Evolutionary conservation across 1,140 invertebrate species (phyloP).

Genomic region (Drosophila melanica): DNA sequence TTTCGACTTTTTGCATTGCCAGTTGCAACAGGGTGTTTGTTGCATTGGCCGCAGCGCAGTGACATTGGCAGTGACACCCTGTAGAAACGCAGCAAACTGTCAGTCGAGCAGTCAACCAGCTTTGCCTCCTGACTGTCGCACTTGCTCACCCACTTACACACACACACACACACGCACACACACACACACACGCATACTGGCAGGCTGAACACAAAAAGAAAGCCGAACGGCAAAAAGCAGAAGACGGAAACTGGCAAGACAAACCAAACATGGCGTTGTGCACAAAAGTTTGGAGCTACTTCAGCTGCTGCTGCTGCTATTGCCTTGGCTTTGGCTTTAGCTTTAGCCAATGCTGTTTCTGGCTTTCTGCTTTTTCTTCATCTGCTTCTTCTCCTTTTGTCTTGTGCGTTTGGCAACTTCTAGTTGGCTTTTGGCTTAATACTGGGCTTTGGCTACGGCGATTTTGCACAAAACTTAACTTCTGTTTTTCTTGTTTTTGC

Average conservation of each 20-base stretch:
- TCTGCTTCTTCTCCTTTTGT: slow-evolving; percentile 30
- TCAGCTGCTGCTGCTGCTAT: slow-evolving; percentile 27
- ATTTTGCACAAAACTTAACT: slow-evolving; percentile 61
- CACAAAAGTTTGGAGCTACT: slow-evolving; percentile 75
- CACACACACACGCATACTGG: background rate
- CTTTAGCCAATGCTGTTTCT: slow-evolving; percentile 38
- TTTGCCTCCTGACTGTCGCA: slow-evolving; percentile 7
- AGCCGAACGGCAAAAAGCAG: slow-evolving; percentile 51
- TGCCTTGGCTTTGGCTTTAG: slow-evolving; percentile 3
- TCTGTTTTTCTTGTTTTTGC: slow-evolving; percentile 26
- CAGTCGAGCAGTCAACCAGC: slow-evolving; percentile 9
- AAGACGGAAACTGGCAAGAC: slow-evolving; percentile 81
- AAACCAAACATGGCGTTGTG: slow-evolving; percentile 83
- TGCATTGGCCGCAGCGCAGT: background rate
- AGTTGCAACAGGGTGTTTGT: slow-evolving; percentile 36
- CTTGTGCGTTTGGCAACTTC: slow-evolving; percentile 69
- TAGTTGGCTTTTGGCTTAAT: slow-evolving; percentile 74
- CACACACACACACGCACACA: slow-evolving; percentile 38
- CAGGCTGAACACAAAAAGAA: slow-evolving; percentile 32
- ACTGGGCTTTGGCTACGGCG: slow-evolving; percentile 66
- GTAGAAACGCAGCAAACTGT: slow-evolving; percentile 25
- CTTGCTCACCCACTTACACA: slow-evolving; percentile 21
- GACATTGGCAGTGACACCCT: slow-evolving; percentile 16
- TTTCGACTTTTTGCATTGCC: slow-evolving; percentile 65
- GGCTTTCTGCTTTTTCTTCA: slow-evolving; percentile 38